These are phyloP conservation scores for Kuschelorhynchus macadamiae DNA, from an alignment of 2,888 invertebrate species.

Conservation along the genomic window DNA sequence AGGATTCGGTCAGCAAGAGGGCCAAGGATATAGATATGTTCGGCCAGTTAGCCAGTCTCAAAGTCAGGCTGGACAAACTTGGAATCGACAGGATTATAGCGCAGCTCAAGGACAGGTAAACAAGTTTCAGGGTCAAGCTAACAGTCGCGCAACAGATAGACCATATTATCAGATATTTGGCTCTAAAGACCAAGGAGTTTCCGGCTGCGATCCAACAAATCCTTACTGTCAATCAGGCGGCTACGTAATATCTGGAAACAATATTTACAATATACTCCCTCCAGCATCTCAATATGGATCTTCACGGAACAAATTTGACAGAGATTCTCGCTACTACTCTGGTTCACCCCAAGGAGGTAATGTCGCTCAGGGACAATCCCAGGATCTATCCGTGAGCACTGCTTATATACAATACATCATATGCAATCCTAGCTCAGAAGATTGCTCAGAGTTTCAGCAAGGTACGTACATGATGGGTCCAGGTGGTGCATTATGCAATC, in stretches of 20 bases:
- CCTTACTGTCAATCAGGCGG: slow-evolving; percentile 23
- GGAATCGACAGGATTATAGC: background rate
- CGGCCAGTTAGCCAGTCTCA: slow-evolving; percentile 1
- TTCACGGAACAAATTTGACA: background rate
- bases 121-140: slow-evolving; percentile 8
- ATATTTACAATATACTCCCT: slow-evolving; percentile 3
- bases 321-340: background rate
- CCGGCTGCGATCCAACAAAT: slow-evolving; percentile 30
- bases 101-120: background rate
- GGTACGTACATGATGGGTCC: slow-evolving; percentile 44
- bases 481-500: slow-evolving; percentile 38
- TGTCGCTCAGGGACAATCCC: background rate
- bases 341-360: background rate
- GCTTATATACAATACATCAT: slow-evolving; percentile 43
- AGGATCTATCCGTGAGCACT: background rate
- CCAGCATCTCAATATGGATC: background rate
- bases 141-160: background rate
- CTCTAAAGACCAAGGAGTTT: background rate
- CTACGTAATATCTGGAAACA: slow-evolving; percentile 22
- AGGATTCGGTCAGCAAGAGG: background rate
- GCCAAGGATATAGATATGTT: background rate
- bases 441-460: slow-evolving; percentile 38
- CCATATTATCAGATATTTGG: background rate
- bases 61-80: background rate
- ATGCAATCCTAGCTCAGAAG: slow-evolving; percentile 40